Evolutionary conservation across 2,113 vertebrate genomes (phyloP).

Genomic region (Nannospalax galili): DNA sequence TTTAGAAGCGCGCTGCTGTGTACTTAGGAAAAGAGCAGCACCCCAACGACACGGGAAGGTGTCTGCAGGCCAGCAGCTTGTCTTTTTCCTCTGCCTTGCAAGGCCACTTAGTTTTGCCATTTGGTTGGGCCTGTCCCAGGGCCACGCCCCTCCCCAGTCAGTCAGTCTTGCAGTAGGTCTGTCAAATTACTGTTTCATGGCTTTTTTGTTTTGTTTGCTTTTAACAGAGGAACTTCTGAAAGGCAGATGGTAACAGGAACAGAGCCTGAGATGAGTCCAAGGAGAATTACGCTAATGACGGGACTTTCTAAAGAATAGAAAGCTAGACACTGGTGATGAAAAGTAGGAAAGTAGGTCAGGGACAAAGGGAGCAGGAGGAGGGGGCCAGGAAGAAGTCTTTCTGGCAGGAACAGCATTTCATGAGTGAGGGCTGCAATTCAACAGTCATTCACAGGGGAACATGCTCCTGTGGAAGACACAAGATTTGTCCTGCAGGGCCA

Average conservation of each 20-base stretch:
- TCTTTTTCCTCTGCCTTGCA: not conserved
- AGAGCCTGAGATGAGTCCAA: not conserved
- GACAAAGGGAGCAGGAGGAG: not conserved
- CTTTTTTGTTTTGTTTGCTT: not conserved
- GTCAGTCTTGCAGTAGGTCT: not conserved
- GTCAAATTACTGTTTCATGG: not conserved
- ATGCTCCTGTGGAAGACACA: not conserved
- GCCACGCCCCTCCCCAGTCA: not conserved
- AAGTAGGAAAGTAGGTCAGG: not conserved
- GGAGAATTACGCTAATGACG: not conserved
- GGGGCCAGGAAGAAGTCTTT: not conserved
- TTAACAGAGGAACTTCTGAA: not conserved
- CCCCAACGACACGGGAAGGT: fast-evolving
- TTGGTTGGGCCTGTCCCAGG: not conserved
- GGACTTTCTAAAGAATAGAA: not conserved
- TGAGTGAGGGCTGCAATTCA: not conserved
- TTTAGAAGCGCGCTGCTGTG: not conserved
- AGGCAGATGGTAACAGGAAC: not conserved
- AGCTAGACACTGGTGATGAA: not conserved
- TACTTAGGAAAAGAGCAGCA: not conserved
- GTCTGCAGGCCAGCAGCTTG: too few species aligned
- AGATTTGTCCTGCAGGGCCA: not conserved
- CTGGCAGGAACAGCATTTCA: not conserved
- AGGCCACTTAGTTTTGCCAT: not conserved
- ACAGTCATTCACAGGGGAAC: not conserved